These are phyloP conservation scores for Macaria liturata DNA, from an alignment of 2,888 invertebrate genomes.

Conservation along the genomic window DNA sequence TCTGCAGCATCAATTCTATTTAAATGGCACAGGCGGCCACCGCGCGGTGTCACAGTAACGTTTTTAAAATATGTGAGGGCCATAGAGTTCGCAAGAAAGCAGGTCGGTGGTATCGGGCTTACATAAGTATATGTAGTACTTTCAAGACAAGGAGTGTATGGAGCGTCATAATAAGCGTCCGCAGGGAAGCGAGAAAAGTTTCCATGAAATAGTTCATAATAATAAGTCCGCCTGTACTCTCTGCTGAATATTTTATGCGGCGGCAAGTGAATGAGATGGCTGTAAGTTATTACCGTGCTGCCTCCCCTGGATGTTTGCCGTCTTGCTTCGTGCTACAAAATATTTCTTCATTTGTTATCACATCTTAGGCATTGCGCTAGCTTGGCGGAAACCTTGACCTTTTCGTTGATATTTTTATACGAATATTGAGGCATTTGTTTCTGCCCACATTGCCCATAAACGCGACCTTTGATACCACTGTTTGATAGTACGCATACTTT, in stretches of 20 bases:
- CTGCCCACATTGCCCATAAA: background rate
- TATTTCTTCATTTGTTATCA: slow-evolving; percentile 26
- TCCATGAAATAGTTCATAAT: slow-evolving; percentile 54
- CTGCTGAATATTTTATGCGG: slow-evolving; percentile 59
- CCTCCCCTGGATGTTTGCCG: slow-evolving; percentile 26
- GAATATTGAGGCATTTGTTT: background rate
- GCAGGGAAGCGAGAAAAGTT: slow-evolving; percentile 44
- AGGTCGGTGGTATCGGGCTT: slow-evolving; percentile 21
- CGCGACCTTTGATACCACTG: background rate
- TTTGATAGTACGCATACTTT: no score
- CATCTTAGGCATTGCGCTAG: background rate
- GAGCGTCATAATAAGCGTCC: slow-evolving; percentile 41
- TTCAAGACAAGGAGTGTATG: slow-evolving; percentile 21
- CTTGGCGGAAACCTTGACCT: slow-evolving; percentile 5
- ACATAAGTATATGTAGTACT: slow-evolving; percentile 9
- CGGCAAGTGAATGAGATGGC: slow-evolving; percentile 41
- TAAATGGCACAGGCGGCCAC: slow-evolving; percentile 18
- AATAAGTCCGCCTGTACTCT: slow-evolving; percentile 49
- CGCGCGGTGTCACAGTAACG: slow-evolving; percentile 15
- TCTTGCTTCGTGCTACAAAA: slow-evolving; percentile 18
- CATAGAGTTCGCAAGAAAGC: slow-evolving; percentile 24
- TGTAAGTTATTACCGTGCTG: slow-evolving; percentile 37
- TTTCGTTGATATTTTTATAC: slow-evolving; percentile 1
- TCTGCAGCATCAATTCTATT: slow-evolving; percentile 25
- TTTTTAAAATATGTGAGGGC: slow-evolving; percentile 31